A percentile compares a stretch with the other conserved stretches of the same genome.
phyloP scores from a whole-genome alignment of 2,888 invertebrate genomes.

The Corythucha ciliata region DNA sequence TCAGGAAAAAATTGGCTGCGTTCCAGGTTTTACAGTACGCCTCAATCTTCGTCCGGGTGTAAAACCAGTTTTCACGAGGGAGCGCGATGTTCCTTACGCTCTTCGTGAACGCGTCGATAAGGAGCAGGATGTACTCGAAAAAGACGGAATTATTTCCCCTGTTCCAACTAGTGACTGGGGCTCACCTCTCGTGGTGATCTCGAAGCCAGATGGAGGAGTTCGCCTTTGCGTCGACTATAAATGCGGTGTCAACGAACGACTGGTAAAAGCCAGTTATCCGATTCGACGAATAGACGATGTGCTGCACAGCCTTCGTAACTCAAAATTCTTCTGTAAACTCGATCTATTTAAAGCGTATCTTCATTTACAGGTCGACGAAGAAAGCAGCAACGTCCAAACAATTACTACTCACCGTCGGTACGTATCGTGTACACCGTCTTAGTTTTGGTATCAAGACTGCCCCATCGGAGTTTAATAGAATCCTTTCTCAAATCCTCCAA shows the following conservation, averaged over 20 bases:
- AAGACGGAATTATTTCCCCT: conserved; percentile 22
- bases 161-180: conserved; percentile 25
- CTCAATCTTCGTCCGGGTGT: conserved; percentile 8
- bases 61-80: background rate
- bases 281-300: conserved; percentile 27
- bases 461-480: conserved; percentile 13
- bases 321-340: conserved; percentile 28
- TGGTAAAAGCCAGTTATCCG: conserved; percentile 31
- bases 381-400: conserved; percentile 23
- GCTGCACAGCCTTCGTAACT: conserved; percentile 22
- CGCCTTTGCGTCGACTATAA: conserved; percentile 33
- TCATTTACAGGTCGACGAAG: conserved; percentile 27
- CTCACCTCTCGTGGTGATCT: conserved; percentile 14
- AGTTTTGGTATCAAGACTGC: conserved; percentile 18
- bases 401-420: conserved; percentile 25
- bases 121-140: conserved; percentile 23
- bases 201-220: conserved; percentile 20
- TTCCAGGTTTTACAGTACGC: conserved; percentile 1
- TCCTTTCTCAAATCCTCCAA: background rate
- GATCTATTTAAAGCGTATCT: conserved; percentile 32
- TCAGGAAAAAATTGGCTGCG: conserved; percentile 3
- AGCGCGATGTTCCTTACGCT: conserved; percentile 23
- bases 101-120: conserved; percentile 22
- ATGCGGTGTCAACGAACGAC: conserved; percentile 32
- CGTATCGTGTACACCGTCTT: conserved; percentile 16